phyloP scores from a whole-genome alignment of 1,140 invertebrate genomes.

The Dreissena rostriformis region DNA sequence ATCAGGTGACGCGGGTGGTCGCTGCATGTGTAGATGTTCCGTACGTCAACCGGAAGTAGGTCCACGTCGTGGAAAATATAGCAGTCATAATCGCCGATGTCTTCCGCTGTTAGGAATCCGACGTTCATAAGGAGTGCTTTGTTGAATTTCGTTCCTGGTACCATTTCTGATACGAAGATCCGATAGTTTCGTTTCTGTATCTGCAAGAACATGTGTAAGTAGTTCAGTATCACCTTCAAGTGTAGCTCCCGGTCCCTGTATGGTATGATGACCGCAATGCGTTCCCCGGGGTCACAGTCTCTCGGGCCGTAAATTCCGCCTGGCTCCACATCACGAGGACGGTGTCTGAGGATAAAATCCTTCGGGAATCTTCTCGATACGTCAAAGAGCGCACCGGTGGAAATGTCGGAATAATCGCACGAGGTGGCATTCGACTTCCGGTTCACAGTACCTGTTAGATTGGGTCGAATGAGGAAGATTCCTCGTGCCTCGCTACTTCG shows the following conservation, averaged over 20 bases:
- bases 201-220: constrained; percentile 60
- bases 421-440: too few relatives aligned
- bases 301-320: constrained; percentile 1
- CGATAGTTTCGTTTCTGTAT: constrained; percentile 60
- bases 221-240: constrained; percentile 52
- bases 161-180: constrained; percentile 60
- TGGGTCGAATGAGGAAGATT: too few relatives aligned
- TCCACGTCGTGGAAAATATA: constrained; percentile 98
- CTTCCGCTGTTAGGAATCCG: constrained; percentile 92
- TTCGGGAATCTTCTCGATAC: too few relatives aligned
- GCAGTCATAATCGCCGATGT: constrained; percentile 89
- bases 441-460: too few relatives aligned
- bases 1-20: constrained; percentile 85
- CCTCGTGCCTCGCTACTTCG: too few relatives aligned
- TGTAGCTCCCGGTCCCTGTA: constrained; percentile 61
- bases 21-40: constrained; percentile 93
- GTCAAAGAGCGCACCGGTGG: too few relatives aligned
- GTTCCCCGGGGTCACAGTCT: constrained; percentile 41
- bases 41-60: constrained; percentile 93
- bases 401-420: too few relatives aligned
- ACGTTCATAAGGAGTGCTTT: constrained; percentile 97
- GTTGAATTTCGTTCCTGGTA: constrained; percentile 88
- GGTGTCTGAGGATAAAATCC: too few relatives aligned
- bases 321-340: background rate
- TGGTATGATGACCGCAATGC: constrained; percentile 61